Evolutionary conservation across 2,113 vertebrate species (phyloP), one percentile per base, ranked within the genome.

Genomic region (Myiozetetes cayanensis): DNA sequence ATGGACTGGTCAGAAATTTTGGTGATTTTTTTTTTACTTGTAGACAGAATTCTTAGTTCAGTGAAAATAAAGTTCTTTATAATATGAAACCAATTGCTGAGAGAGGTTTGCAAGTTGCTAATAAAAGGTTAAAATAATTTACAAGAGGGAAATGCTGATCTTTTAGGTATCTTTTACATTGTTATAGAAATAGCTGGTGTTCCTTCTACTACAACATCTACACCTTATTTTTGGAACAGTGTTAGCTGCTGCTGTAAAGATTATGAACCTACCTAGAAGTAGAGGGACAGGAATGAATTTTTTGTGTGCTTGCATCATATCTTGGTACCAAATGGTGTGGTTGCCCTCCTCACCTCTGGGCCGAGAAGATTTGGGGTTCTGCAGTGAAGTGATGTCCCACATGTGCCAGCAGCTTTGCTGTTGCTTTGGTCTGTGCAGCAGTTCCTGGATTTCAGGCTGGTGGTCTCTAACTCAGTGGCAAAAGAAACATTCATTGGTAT

Each of bases 321-420:
- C 14, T 10, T 63, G 15, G 13, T 80, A 35, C 23, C 33, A 74
- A 25, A 50, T 30, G 5, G 39, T 7, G 22, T 58, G 41, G 20
- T 62, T 74, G 25, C 23, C 22, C 23, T 70, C 23, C 41, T 73
- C n/a, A 50, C 5, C 21, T 53, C 17, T 55, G 31, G 3, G 52
- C 30, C 22, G 20, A 37, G 39, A 28, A 46, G 35, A 21, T 63
- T 8, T 67, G 33, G 17, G 43, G 11, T 82, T 83, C 67, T 68
- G 30, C 30, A 23, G 6, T 20, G 30, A 53, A 28, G 23, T 39
- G 20, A 11, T 39, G 23, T 85, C 19, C 43, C 14, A 11, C 1
- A 0, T 15, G 20, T 76, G 49, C 30, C 49, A 28, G 13, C 18
- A 18, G 15, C 44, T 71, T 28, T 0, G 3, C 17, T 6, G 2